A percentile compares a stretch with the other conserved stretches of the same genome.
phyloP scores from a whole-genome alignment of 1,140 invertebrate genomes.

The Tetramorium parvispinum region DNA sequence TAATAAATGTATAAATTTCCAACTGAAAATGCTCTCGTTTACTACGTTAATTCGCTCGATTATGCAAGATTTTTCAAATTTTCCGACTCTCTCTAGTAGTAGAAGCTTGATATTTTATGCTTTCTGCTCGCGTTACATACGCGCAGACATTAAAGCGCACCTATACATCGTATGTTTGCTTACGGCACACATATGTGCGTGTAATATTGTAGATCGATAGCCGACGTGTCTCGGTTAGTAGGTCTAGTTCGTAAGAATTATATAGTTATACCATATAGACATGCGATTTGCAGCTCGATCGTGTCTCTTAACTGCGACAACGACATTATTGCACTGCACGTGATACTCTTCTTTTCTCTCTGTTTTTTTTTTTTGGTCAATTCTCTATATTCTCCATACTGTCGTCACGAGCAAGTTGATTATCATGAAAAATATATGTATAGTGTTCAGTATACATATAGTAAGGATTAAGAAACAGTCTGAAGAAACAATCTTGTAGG shows the following conservation, averaged over 20 bases:
- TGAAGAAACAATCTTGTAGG: neutral
- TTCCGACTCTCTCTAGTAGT: neutral
- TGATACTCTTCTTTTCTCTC: conserved; percentile 8
- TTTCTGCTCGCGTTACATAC: neutral
- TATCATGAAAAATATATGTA: neutral
- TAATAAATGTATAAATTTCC: neutral
- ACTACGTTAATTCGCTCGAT: neutral
- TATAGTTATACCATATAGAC: conserved; percentile 43
- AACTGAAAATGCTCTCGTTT: neutral
- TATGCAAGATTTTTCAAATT: neutral
- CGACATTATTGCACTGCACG: conserved; percentile 40
- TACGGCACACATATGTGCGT: conserved; percentile 61
- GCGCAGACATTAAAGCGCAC: neutral
- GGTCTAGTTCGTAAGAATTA: conserved; percentile 76
- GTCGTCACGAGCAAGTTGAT: neutral
- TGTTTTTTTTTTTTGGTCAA: neutral
- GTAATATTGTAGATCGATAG: conserved; percentile 70
- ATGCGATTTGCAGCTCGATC: conserved; percentile 47
- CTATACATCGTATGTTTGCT: conserved; percentile 41
- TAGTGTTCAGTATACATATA: too few relatives aligned
- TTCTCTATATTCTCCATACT: neutral
- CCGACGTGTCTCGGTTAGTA: conserved; percentile 71
- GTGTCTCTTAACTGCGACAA: conserved; percentile 33
- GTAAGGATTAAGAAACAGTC: neutral
- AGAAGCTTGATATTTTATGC: conserved; percentile 1